Evolutionary conservation across 2,888 invertebrate genomes (phyloP).

Genomic region (Cerastoderma edule): DNA sequence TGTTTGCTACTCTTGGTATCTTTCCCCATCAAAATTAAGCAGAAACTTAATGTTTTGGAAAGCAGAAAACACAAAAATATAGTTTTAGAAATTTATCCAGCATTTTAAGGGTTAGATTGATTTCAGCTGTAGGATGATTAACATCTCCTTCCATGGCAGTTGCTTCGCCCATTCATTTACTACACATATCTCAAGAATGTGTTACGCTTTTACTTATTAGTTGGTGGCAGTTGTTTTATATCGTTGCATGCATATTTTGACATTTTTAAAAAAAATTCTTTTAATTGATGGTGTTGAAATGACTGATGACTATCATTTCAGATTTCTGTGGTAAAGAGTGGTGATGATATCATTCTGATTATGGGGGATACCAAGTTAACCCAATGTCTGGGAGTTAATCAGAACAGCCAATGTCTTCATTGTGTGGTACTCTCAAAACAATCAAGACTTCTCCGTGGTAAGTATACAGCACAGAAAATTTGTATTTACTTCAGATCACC

Average conservation of each 20-base stretch:
- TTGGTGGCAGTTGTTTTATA: not conserved
- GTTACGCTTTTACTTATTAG: too few relatives aligned
- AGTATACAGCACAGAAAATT: too few relatives aligned
- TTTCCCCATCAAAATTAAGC: too few relatives aligned
- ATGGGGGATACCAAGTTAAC: conserved; percentile 8
- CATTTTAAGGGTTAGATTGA: too few relatives aligned
- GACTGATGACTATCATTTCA: not conserved
- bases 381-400: not conserved
- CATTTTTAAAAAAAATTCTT: not conserved
- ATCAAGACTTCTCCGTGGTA: conserved; percentile 7
- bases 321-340: conserved; percentile 13
- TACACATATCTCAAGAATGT: too few relatives aligned
- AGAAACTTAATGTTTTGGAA: too few relatives aligned
- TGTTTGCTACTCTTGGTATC: too few relatives aligned
- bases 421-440: conserved; percentile 17
- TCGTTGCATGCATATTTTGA: not conserved
- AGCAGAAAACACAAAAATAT: too few relatives aligned
- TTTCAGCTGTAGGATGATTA: too few relatives aligned
- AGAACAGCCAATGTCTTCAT: conserved; percentile 2
- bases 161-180: too few relatives aligned
- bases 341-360: conserved; percentile 15
- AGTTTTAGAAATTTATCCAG: too few relatives aligned
- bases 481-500: not conserved
- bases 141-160: too few relatives aligned
- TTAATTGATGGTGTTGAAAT: not conserved